Evolutionary conservation across 2,113 vertebrate species (phyloP).

Genomic region (Stegastes partitus): DNA sequence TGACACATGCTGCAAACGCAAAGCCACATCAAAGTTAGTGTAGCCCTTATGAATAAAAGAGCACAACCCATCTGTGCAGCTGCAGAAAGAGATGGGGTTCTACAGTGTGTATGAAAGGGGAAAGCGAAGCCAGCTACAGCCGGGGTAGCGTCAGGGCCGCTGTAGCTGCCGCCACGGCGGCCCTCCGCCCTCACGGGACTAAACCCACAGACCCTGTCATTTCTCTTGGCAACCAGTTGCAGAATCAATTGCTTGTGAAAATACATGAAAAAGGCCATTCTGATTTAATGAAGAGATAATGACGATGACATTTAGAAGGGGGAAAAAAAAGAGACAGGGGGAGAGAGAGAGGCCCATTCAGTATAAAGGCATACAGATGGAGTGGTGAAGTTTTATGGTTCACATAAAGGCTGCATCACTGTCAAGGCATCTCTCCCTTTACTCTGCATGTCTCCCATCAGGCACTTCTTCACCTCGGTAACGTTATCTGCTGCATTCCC

Average conservation of each 20-base stretch:
- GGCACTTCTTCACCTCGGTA: not conserved
- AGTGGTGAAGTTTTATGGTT: not conserved
- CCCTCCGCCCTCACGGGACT: not conserved
- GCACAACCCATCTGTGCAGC: conserved; percentile 77
- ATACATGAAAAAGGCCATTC: conserved; percentile 43
- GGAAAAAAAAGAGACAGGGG: not conserved
- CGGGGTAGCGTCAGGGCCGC: not conserved
- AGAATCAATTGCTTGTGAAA: conserved; percentile 57
- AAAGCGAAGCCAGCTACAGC: conserved; percentile 31
- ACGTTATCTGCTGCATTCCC: not conserved
- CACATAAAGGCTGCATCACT: not conserved
- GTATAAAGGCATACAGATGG: not conserved
- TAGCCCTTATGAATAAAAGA: conserved; percentile 83
- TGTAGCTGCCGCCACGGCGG: not conserved
- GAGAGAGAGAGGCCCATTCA: not conserved
- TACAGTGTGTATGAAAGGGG: conserved; percentile 44
- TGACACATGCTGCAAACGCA: conserved; percentile 68
- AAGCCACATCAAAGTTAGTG: conserved; percentile 81
- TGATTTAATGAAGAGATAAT: conserved; percentile 61
- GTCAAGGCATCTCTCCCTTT: not conserved
- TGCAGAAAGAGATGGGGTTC: conserved; percentile 50
- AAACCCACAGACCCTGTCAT: conserved; percentile 2
- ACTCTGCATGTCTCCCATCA: not conserved
- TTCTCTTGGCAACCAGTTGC: conserved; percentile 35
- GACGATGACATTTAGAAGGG: conserved; percentile 18